Conservation (phyloP, 2,113 vertebrate species). For the Merops nubicus region DNA sequence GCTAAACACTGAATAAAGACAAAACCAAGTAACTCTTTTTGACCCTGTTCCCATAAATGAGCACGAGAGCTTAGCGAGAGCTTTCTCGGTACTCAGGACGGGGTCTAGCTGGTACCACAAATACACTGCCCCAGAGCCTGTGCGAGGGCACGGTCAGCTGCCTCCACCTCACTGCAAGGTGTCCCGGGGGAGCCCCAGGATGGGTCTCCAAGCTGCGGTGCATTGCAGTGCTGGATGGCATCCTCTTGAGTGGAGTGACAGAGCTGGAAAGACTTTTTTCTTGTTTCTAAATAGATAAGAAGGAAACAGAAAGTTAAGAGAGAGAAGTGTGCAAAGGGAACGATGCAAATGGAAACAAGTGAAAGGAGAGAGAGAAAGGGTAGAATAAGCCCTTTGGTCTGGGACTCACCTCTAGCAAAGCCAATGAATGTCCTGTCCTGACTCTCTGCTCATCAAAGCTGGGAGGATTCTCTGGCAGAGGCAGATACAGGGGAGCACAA, state of each 20-base stretch:
- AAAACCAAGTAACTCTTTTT: neutral
- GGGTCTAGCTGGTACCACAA: neutral
- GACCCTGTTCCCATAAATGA: neutral
- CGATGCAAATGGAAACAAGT: neutral
- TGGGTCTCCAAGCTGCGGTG: neutral
- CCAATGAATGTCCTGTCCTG: neutral
- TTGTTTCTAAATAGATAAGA: neutral
- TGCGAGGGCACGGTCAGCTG: neutral
- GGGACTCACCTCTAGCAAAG: neutral
- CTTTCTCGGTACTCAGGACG: neutral
- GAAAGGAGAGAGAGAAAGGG: neutral
- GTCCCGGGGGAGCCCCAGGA: neutral
- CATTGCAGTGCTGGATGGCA: neutral
- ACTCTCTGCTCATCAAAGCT: neutral
- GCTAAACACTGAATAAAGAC: neutral
- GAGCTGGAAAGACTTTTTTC: neutral
- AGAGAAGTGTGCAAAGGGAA: neutral
- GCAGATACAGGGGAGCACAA: neutral
- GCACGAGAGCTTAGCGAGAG: conserved; percentile 4
- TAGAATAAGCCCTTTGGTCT: neutral
- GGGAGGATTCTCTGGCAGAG: neutral
- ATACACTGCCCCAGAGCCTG: neutral
- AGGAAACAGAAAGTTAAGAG: neutral
- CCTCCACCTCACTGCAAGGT: fast-evolving
- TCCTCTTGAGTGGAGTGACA: neutral